Evolutionary conservation across 2,113 vertebrate species (phyloP).

Genomic region (Labeo catla): DNA sequence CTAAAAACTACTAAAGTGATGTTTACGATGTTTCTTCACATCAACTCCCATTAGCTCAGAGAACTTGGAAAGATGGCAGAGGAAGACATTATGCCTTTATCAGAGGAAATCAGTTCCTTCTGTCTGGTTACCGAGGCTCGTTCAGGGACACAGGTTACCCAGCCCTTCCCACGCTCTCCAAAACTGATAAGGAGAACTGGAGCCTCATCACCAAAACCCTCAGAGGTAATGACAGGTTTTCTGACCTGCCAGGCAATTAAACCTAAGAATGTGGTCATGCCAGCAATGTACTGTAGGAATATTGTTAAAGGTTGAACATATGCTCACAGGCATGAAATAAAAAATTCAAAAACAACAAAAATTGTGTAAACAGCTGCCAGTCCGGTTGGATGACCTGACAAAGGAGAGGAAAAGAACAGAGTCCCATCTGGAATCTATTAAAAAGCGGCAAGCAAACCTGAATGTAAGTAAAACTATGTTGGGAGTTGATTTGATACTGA

Average conservation of each 20-base stretch:
- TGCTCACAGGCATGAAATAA: too few species aligned
- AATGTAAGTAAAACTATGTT: constrained; percentile 64
- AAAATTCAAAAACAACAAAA: background rate
- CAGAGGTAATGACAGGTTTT: constrained; percentile 58
- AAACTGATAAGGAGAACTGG: constrained; percentile 63
- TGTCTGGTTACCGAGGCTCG: constrained; percentile 51
- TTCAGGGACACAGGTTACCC: constrained; percentile 27
- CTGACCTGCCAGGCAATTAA: background rate
- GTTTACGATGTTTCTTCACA: background rate
- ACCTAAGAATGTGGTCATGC: background rate
- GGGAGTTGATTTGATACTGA: background rate
- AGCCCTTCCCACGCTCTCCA: constrained; percentile 74
- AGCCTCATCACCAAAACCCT: constrained; percentile 20
- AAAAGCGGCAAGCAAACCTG: constrained; percentile 72
- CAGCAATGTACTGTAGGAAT: background rate
- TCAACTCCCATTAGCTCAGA: background rate
- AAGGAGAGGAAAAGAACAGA: constrained; percentile 65
- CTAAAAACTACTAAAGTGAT: background rate
- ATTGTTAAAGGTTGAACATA: background rate
- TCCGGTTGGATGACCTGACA: constrained; percentile 67
- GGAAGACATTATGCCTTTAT: constrained; percentile 20
- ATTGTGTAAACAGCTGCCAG: constrained; percentile 58
- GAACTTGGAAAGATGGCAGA: constrained; percentile 66
- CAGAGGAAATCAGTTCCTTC: constrained; percentile 52
- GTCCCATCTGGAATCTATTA: constrained; percentile 75